Conservation (phyloP, 2,888 invertebrate genomes). For the Lasius platythorax region DNA sequence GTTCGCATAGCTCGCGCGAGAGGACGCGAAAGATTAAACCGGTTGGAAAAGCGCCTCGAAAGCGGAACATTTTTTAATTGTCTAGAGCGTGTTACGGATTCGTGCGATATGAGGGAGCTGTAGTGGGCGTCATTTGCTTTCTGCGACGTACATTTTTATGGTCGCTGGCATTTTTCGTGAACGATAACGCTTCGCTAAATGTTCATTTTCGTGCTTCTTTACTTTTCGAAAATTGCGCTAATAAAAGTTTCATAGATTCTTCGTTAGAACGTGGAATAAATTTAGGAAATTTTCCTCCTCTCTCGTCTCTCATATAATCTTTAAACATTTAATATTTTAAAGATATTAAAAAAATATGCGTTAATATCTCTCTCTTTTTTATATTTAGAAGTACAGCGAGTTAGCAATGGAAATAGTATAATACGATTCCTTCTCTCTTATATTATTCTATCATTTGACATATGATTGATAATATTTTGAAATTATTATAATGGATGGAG, state of each 20-base stretch:
- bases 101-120: not conserved
- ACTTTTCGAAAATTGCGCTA: constrained; percentile 9
- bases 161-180: not conserved
- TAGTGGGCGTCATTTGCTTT: not conserved
- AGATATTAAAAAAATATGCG: not conserved
- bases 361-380: not conserved
- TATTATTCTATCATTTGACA: not conserved
- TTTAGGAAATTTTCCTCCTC: not conserved
- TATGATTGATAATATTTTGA: not conserved
- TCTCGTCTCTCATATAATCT: not conserved
- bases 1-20: constrained; percentile 16
- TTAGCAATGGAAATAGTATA: not conserved
- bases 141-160: constrained; percentile 11
- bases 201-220: not conserved
- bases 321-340: not conserved
- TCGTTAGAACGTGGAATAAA: not conserved
- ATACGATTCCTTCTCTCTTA: not conserved
- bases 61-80: constrained; percentile 27
- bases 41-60: constrained; percentile 10
- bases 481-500: not conserved
- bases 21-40: constrained; percentile 16
- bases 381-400: not conserved
- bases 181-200: not conserved
- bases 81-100: constrained; percentile 7
- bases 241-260: constrained; percentile 9